Percentiles rank a stretch among this genome's conserved stretches.
phyloP scores from a whole-genome alignment of 2,797 vertebrate species.

The Acipenser ruthenus region DNA sequence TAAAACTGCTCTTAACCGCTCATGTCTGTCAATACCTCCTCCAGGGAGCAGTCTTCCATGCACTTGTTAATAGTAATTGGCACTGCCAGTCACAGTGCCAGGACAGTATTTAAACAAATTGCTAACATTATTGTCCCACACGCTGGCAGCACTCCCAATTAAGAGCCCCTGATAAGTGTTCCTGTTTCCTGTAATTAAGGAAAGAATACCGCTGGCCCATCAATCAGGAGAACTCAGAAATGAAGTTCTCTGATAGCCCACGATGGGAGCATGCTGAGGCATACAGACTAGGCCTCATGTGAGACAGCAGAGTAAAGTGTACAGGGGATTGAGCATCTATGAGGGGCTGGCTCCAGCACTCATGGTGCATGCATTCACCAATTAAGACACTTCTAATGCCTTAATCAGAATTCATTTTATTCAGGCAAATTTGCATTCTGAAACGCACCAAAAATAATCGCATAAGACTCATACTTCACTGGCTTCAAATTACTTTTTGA shows the following conservation, averaged over 20 bases:
- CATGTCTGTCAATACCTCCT: background rate
- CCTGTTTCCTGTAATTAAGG: conserved; percentile 41
- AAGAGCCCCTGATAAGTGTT: conserved; percentile 27
- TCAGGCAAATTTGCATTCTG: conserved; percentile 40
- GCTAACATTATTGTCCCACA: conserved; percentile 19
- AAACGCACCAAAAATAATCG: conserved; percentile 39
- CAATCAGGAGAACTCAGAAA: conserved; percentile 13
- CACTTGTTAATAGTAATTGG: background rate
- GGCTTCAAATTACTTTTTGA: conserved; percentile 56
- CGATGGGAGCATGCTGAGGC: background rate
- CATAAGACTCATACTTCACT: conserved; percentile 49
- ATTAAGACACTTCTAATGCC: no score
- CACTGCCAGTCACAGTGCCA: background rate
- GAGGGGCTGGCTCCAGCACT: no score
- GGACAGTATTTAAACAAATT: conserved; percentile 15
- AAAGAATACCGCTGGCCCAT: conserved; percentile 30
- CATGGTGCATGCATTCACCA: no score
- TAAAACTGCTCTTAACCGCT: background rate
- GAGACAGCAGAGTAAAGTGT: no score
- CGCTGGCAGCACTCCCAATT: conserved; percentile 34
- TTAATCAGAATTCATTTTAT: conserved; percentile 31
- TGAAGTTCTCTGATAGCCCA: background rate
- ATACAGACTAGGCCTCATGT: background rate
- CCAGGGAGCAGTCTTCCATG: background rate
- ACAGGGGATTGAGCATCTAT: no score